Evolutionary conservation across 2,888 invertebrate species (phyloP), one percentile per base, ranked within the genome.

Genomic region (Crocallis elinguaria): DNA sequence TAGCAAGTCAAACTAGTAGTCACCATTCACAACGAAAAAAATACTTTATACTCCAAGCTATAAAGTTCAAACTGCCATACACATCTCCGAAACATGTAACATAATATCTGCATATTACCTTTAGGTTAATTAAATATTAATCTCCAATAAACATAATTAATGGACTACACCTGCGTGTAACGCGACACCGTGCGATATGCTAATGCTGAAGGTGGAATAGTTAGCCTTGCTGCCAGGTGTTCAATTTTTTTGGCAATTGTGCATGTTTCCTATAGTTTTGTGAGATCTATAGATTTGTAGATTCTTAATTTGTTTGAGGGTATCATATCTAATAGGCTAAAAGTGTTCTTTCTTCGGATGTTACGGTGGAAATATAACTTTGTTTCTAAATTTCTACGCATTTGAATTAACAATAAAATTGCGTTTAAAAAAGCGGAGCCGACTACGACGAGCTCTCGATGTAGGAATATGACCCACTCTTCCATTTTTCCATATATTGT

Each of bases 121-220:
- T 29, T 11, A 11, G n/a, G 5, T 14, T 23, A n/a, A 27, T 46
- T 9, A 42, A 42, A 49, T 42, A 51, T 50, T 29, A 55, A 45
- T 45, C 25, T 53, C n/a, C 11, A 41, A 49, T 49, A 46, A 35
- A 35, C 13, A 61, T 71, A 64, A 76, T 66, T 65, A 62, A 80
- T 73, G 57, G 64, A 46, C 59, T 64, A 67, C 84, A 86, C 80
- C 84, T 85, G 86, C 37, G 25, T 13, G 85, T 73, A 71, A 78
- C 44, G 16, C 45, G 70, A 79, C 66, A 75, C 61, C 45, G 56
- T 46, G 51, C 27, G 44, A 27, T 32, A 62, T 56, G 61, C 51
- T 60, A 62, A 71, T 55, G 57, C 44, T 48, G 42, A 33, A 25
- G 19, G 5, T 3, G 3, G 8, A 38, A 49, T 53, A 49, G 46